Evolutionary conservation across 1,140 invertebrate genomes (phyloP).

Genomic region (Gyrodactylus salaris): DNA sequence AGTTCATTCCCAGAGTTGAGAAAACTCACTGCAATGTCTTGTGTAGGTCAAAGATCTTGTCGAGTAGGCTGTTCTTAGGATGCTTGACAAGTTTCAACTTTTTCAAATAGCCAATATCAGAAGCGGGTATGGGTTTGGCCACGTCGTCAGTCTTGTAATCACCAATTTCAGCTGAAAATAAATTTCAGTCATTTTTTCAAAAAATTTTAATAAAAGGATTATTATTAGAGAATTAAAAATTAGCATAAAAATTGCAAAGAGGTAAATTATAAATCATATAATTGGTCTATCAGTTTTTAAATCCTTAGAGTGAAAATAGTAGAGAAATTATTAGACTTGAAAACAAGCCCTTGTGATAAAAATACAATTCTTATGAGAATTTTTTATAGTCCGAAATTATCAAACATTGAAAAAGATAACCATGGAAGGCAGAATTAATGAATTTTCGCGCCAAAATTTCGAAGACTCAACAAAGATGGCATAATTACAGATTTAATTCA

Average conservation of each 20-base stretch:
- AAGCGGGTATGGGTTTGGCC: neutral
- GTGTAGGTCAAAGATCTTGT: conserved; percentile 90
- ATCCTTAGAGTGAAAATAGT: no score
- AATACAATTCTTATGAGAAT: no score
- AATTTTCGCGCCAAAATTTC: neutral
- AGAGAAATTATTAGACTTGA: no score
- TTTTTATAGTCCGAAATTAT: no score
- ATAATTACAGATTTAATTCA: neutral
- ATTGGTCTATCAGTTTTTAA: no score
- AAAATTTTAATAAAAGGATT: neutral
- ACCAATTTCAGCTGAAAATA: conserved; percentile 55
- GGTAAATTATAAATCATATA: no score
- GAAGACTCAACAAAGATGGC: neutral
- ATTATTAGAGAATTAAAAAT: no score
- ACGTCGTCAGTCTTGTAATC: conserved; percentile 77
- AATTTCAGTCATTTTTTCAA: neutral
- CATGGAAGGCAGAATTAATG: neutral
- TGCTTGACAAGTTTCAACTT: conserved; percentile 75
- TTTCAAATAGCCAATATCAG: conserved; percentile 36
- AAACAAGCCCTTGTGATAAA: no score
- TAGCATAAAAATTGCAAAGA: no score
- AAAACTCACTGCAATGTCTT: conserved; percentile 64
- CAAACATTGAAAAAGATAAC: no score
- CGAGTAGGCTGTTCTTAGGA: conserved; percentile 53
- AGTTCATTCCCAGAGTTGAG: neutral